Evolutionary conservation across 2,113 vertebrate genomes (phyloP).

Genomic region (Brachyistius frenatus): DNA sequence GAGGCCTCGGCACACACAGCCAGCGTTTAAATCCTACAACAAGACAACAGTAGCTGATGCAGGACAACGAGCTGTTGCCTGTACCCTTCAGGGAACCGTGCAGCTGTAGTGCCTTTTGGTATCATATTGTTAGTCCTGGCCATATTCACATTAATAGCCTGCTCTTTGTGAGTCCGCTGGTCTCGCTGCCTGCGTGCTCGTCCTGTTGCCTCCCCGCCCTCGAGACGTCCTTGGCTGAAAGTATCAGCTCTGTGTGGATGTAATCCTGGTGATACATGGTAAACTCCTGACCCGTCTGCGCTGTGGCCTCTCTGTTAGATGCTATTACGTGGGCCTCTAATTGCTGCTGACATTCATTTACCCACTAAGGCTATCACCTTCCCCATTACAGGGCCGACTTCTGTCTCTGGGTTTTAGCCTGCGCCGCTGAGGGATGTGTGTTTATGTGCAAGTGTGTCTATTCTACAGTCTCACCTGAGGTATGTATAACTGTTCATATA

Average conservation of each 20-base stretch:
- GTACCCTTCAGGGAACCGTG: slow-evolving; percentile 37
- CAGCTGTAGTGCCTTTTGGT: slow-evolving; percentile 20
- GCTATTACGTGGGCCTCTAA: slow-evolving; percentile 81
- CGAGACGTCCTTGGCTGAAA: slow-evolving; percentile 81
- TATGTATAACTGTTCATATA: slow-evolving; percentile 41
- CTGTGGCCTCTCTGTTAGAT: slow-evolving; percentile 69
- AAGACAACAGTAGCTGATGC: slow-evolving; percentile 3
- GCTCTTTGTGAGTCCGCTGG: slow-evolving; percentile 26
- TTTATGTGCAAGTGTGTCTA: slow-evolving; percentile 31
- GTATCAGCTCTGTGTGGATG: slow-evolving; percentile 67
- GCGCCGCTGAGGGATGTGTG: slow-evolving; percentile 15
- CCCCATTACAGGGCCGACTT: slow-evolving; percentile 67
- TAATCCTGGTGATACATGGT: slow-evolving; percentile 83
- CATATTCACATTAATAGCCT: slow-evolving; percentile 57
- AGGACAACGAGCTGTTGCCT: slow-evolving; percentile 42
- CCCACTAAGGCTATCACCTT: slow-evolving; percentile 79
- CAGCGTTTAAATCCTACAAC: slow-evolving; percentile 35
- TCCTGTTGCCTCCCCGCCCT: slow-evolving; percentile 71
- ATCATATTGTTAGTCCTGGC: slow-evolving; percentile 38
- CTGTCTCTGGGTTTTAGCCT: slow-evolving; percentile 63
- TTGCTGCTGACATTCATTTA: slow-evolving; percentile 85
- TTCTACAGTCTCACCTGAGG: slow-evolving; percentile 5
- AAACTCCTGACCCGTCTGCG: slow-evolving; percentile 75
- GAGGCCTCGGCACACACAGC: slow-evolving; percentile 15
- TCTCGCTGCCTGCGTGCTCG: slow-evolving; percentile 24